Evolutionary conservation across 2,797 vertebrate genomes (phyloP), one percentile per base, ranked within the genome.

Genomic region (Anabas testudineus): DNA sequence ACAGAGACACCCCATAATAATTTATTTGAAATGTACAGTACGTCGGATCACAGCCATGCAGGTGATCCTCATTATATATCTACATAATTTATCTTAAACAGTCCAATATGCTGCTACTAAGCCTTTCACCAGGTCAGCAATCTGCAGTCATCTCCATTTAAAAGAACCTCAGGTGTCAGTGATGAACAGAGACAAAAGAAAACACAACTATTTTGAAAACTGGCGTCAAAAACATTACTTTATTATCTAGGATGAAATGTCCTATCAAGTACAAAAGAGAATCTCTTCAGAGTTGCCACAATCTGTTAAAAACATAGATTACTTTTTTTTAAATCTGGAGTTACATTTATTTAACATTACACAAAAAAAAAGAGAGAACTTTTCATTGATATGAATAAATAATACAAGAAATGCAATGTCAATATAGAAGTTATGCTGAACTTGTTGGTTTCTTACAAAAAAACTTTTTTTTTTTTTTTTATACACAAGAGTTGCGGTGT

Each of bases 241-340:
- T 98, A 97, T 97, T 96, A 91, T 95, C 94, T 95, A 94, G 88
- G 90, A 93, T 95, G 96, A 96, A 94, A 95, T 92, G 92, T 95
- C 95, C 94, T 95, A 92, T 96, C 91, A 94, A 90, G 95, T 98
- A 97, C 95, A 98, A 97, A 97, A 96, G 94, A 94, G 89, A 90
- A 93, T 93, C 91, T 95, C 91, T 93, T 95, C 92, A 90, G 91
- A 93, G 91, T 96, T 92, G 92, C 94, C 94, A 95, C 95, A 95
- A 92, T 94, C 90, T 90, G 91, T 95, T 96, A 97, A 96, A 98
- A 97, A 97, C 95, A 95, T 87, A 93, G 85, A 94, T 84, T 85
- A 72, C 61, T 43, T 43, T 43, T 42, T 34, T 91, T 91, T 92
- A 90, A 84, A 82, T 48, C 86, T 82, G 81, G 76, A 71, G 87